Base-by-base conservation (phyloP, 1,140 invertebrate genomes). In the Cyrtorhinus lividipennis region DNA sequence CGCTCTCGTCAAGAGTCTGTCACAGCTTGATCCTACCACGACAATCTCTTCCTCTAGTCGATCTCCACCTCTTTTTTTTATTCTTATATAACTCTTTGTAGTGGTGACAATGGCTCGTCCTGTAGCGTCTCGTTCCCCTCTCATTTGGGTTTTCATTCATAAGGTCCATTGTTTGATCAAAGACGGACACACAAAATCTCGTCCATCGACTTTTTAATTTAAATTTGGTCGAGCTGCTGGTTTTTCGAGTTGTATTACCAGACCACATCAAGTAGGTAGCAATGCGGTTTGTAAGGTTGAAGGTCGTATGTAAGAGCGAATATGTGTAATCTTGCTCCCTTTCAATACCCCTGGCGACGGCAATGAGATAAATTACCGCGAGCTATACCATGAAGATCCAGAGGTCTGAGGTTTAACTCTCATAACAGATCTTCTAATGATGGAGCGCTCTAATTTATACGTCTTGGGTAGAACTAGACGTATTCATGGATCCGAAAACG, bases 1-100 rank as follows among this genome's bases (percentile, higher is more conserved):
- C 10, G 8, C 18, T 20, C 48, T 53, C 48, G 48, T 53, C 48
- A 15, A 20, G 20, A 53, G 48, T 53, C 30, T 38, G 48, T 53
- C 48, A 53, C 48, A 53, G 48, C 48, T 53, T 53, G 48, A 53
- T 53, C 48, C 18, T 20, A 53, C 48, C 48, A 22, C 48, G 20
- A 53, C 48, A 53, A 53, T 53, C 8, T 53, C 48, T 53, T 53
- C 48, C 48, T 53, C 20, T 20, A 22, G 48, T 10, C 48, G 48
- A 53, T 53, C 20, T 22, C 20, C 20, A 53, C 10, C 10, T 20
- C 48, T 8, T 53, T 53, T 53, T 22, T 22, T 53, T 20, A 5
- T 53, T 53, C 20, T 44, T n/a, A 10, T 44, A 10, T n/a, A 44
- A 20, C 48, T 53, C 48, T 53, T 53, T 53, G 8, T 8, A 10